A percentile compares a stretch with the other conserved stretches of the same genome.
These are phyloP conservation scores for Vanacampus margaritifer DNA, from an alignment of 2,113 vertebrate genomes.

Conservation along the genomic window DNA sequence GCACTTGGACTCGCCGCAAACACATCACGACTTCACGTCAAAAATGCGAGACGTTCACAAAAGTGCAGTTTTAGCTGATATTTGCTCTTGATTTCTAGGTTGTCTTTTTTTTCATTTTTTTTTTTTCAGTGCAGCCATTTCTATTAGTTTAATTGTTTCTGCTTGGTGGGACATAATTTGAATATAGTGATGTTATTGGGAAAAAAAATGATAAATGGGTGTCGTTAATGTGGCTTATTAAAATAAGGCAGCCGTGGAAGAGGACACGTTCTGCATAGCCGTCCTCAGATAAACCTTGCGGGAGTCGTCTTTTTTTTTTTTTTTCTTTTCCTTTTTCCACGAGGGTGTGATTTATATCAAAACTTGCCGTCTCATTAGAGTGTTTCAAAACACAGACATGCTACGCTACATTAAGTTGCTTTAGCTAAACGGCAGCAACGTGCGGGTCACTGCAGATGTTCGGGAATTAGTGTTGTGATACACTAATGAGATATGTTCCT, in stretches of 20 bases:
- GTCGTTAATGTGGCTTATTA: neutral
- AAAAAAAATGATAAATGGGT: neutral
- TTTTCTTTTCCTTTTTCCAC: neutral
- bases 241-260: slow-evolving; percentile 2
- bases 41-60: neutral
- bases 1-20: neutral
- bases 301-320: neutral
- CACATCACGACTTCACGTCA: neutral
- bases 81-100: neutral
- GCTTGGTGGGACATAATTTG: neutral
- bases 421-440: neutral
- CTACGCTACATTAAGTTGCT: neutral
- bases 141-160: neutral
- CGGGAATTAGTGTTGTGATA: neutral
- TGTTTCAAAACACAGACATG: slow-evolving; percentile 1
- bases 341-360: neutral
- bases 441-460: neutral
- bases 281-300: neutral
- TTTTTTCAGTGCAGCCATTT: neutral
- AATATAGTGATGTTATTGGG: slow-evolving; percentile 1
- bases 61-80: neutral
- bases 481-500: neutral
- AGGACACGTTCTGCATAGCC: neutral
- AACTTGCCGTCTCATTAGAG: slow-evolving; percentile 2
- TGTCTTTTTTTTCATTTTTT: neutral